A percentile compares a stretch with the other conserved stretches of the same genome.
phyloP scores from a whole-genome alignment of 2,113 vertebrate genomes.

The Seriola rivoliana region DNA sequence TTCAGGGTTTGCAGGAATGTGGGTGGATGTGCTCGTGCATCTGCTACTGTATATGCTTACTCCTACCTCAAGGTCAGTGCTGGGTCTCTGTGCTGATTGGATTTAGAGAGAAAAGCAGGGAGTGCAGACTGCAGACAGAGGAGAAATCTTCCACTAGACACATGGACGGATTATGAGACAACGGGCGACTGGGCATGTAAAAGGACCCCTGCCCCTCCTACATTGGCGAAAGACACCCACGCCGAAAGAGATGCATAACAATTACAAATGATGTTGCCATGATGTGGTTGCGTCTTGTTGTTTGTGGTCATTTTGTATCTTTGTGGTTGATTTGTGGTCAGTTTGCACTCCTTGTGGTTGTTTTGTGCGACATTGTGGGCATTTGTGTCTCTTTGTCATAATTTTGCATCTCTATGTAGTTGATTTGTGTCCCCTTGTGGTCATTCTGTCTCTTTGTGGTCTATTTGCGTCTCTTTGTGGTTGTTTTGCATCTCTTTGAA shows the following conservation, averaged over 20 bases:
- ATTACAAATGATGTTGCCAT: not conserved
- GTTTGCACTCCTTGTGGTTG: not conserved
- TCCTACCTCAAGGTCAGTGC: constrained; percentile 76
- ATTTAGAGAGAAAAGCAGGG: constrained; percentile 60
- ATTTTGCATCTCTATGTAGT: not conserved
- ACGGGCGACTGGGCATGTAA: constrained; percentile 6
- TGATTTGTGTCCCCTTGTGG: no score
- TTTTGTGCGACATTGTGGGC: not conserved
- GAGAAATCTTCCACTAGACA: constrained; percentile 57
- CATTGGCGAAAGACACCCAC: not conserved
- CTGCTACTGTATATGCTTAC: constrained; percentile 62
- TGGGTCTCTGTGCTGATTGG: constrained; percentile 73
- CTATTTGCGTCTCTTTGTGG: not conserved
- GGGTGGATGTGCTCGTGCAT: constrained; percentile 45
- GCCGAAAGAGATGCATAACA: not conserved
- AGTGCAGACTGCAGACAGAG: constrained; percentile 63
- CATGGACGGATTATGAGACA: constrained; percentile 42
- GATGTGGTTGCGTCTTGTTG: not conserved
- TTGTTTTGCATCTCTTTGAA: not conserved
- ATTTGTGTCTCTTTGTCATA: not conserved
- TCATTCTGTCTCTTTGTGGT: not conserved
- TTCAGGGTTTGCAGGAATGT: constrained; percentile 39
- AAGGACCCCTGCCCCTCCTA: not conserved
- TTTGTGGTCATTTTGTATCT: not conserved
- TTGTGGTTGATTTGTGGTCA: not conserved